Base-by-base conservation (phyloP, 2,113 vertebrate genomes). In the Trogon surrucura region DNA sequence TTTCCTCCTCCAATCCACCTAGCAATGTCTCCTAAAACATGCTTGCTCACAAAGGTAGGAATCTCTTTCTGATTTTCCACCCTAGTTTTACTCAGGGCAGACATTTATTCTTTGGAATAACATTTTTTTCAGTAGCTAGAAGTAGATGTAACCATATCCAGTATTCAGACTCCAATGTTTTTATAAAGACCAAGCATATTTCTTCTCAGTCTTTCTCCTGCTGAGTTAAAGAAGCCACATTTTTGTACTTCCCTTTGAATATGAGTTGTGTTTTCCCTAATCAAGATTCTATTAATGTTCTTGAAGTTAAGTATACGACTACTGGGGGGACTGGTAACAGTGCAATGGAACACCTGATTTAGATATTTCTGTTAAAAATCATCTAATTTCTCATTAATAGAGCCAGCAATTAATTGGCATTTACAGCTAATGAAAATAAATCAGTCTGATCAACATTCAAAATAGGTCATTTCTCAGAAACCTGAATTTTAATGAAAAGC, bases 351-450 rank as follows among this genome's bases (percentile, higher is more conserved):
- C 41, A 45, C 11, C 47, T 51, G 21, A 9, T 88, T 88, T 90
- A 86, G 34, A 38, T 71, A 22, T 91, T 91, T 66, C 48, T 72
- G 6, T 71, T 79, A 75, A 88, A 88, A 94, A 72, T 71, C 0
- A 67, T 65, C 45, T 83, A 69, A 84, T 91, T 74, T 85, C 34
- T 88, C 44, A 75, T 64, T 91, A 85, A 75, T 85, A 11, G 29
- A 88, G 22, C 11, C 38, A 82, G 17, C 5, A 90, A 80, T 61
- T 81, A 78, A 54, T 72, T 85, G 57, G 15, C 16, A 32, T 36
- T 73, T 84, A 45, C 6, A 82, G 58, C 25, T 88, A 74, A 50
- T 88, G n/a, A 57, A 88, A 96, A 91, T 82, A 82, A 88, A 75
- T 90, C 74, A 66, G 50, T 53, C 17, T 83, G 36, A 87, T 81